Percentiles rank a stretch among this genome's conserved stretches.
phyloP scores from a whole-genome alignment of 92 coral and sea anemone species.

The Epizoanthus stellaris region DNA sequence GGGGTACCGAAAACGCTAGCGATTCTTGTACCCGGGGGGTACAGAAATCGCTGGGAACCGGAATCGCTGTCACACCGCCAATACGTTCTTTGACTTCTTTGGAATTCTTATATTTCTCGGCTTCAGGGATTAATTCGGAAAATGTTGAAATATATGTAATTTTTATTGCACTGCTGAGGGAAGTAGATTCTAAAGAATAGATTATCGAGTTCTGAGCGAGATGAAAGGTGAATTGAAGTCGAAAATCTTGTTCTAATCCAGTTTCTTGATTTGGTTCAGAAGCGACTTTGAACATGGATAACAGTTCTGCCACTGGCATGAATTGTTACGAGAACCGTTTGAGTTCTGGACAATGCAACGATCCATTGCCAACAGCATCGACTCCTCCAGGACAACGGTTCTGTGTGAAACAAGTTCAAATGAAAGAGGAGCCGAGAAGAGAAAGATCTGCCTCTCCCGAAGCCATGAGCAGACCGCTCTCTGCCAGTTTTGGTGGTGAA shows the following conservation, averaged over 20 bases:
- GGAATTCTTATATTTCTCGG: no score
- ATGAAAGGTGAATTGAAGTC: not conserved
- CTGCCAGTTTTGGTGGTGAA: conserved; percentile 52
- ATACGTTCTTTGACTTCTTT: no score
- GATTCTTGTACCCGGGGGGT: no score
- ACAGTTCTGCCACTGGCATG: not conserved
- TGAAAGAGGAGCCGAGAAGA: conserved; percentile 44
- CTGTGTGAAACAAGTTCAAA: conserved; percentile 58
- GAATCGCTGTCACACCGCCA: no score
- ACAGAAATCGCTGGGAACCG: no score
- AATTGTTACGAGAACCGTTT: conserved; percentile 39
- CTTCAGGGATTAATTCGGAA: no score
- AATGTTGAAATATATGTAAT: no score
- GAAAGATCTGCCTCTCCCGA: conserved; percentile 36
- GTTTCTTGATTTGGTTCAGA: not conserved
- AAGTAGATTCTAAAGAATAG: not conserved
- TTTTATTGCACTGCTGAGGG: no score
- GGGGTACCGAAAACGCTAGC: no score
- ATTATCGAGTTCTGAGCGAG: no score
- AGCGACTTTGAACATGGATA: conserved; percentile 8
- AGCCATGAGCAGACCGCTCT: conserved; percentile 53
- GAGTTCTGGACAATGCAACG: not conserved
- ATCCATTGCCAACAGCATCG: not conserved
- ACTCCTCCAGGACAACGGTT: conserved; percentile 56
- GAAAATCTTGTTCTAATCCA: not conserved